Evolutionary conservation across 2,113 vertebrate species (phyloP), one percentile per base, ranked within the genome.

Genomic region (Mobula birostris): DNA sequence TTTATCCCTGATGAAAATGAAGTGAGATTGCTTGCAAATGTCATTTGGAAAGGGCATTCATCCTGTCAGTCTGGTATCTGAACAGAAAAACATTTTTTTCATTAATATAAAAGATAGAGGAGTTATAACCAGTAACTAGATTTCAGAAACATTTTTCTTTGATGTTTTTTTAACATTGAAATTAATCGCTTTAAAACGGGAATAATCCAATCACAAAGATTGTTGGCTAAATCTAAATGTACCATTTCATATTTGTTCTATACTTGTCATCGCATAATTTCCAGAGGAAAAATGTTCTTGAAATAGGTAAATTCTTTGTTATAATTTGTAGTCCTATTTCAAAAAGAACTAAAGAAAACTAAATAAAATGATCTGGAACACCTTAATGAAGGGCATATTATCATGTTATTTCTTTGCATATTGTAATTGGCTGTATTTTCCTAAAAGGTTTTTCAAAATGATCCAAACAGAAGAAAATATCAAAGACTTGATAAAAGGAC

Each of bases 381-480:
- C 32, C 63, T 90, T 32, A 32, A 17, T 90, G 68, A 72, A 70
- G n/a, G 66, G 32, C n/a, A 6, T 17, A 21, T 40, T 63, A n/a
- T 14, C 9, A 29, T 8, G 7, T 29, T 32, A 78, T 78, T n/a
- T 79, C 82, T 6, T 91, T 68, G 9, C 66, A 24, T 93, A 48
- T 56, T 15, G 72, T 48, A 40, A 21, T 4, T 36, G n/a, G 70
- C 17, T 74, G 3, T 92, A 8, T 93, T 93, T 90, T 93, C 1
- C 40, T 36, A 74, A 93, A 93, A 93, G 91, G 70, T 93, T 74
- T 74, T 74, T 93, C 68, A 93, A 93, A 40, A 56, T 93, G 91
- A 74, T 93, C 72, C 68, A 93, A 93, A 74, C 68, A 29, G 70
- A 76, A 48, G 91, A 74, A 56, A 93, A 76, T 4, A 93, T 93